Evolutionary conservation across 1,140 invertebrate species (phyloP), one percentile per base, ranked within the genome.

Genomic region (Bombus breviceps): DNA sequence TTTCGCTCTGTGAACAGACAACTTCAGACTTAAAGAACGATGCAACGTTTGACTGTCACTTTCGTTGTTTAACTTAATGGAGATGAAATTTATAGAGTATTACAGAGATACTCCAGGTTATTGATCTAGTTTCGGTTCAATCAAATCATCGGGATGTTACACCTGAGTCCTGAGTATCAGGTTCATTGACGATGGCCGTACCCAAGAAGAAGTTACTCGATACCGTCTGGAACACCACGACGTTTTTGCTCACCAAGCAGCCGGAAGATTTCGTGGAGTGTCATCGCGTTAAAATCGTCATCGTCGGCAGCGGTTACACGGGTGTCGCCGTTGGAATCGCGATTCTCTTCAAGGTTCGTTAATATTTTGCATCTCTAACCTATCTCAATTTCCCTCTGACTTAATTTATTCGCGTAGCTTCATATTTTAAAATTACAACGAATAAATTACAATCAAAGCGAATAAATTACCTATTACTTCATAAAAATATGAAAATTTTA

Each of bases 311-410:
- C 71, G 91, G 91, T 53, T 88, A 92, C 74, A 92, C 91, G 66
- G 94, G 94, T 78, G 92, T 94, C 12, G 92, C 93, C n/a, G 88
- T 90, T n/a, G 93, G 88, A 32, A 87, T 94, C 59, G 91, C 92
- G 10, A 88, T 94, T 72, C 90, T 94, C 53, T 94, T 93, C 87
- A 94, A 94, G 92, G 92, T 95, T 89, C 87, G 89, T 57, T 1
- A 37, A 32, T 28, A 37, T 13, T 18, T 32, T 5, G 0, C n/a
- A 41, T 18, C 34, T 43, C 41, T 75, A 59, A 75, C 68, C 53
- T 81, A 8, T 34, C 2, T 34, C 62, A 13, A n/a, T 13, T 32
- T 13, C 62, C 28, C 28, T n/a, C 62, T 2, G 18, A 2, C 47
- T 53, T 2, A 4, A 62, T 59, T 3, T 28, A 59, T 59, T 59